Conservation (phyloP, 2,797 vertebrate genomes). For the Enteromius treurensis region DNA sequence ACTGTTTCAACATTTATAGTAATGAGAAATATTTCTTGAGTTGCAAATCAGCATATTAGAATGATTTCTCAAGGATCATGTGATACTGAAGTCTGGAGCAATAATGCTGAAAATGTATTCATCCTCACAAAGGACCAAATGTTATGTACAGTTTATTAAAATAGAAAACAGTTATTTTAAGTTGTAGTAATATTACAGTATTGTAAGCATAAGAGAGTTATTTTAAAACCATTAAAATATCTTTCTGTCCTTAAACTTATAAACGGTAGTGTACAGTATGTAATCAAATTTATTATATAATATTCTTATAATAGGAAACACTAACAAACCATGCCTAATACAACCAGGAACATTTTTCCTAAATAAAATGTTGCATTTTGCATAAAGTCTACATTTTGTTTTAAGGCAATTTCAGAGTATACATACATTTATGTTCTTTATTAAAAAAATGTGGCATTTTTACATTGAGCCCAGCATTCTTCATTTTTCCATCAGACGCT, state of each 20-base stretch:
- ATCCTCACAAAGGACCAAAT: not conserved
- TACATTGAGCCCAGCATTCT: not conserved
- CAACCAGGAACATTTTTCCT: not conserved
- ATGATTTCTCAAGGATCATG: not conserved
- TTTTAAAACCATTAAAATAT: not conserved
- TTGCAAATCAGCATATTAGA: not conserved
- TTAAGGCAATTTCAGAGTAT: not conserved
- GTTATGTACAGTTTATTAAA: not conserved
- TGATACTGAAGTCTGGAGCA: not conserved
- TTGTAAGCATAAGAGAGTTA: not conserved
- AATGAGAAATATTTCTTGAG: not conserved
- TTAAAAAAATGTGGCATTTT: not conserved
- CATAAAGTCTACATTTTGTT: too few relatives aligned
- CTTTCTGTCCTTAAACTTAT: not conserved
- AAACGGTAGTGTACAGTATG: not conserved
- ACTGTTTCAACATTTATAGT: not conserved
- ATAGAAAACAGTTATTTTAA: not conserved
- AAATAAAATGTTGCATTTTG: not conserved
- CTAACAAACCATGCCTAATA: not conserved
- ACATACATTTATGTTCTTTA: not conserved
- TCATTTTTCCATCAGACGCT: constrained; percentile 2
- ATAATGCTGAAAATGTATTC: not conserved
- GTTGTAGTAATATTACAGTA: not conserved
- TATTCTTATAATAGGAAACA: not conserved
- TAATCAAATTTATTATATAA: not conserved